Evolutionary conservation across 2,888 invertebrate species (phyloP).

Genomic region (Aethes cnicana): DNA sequence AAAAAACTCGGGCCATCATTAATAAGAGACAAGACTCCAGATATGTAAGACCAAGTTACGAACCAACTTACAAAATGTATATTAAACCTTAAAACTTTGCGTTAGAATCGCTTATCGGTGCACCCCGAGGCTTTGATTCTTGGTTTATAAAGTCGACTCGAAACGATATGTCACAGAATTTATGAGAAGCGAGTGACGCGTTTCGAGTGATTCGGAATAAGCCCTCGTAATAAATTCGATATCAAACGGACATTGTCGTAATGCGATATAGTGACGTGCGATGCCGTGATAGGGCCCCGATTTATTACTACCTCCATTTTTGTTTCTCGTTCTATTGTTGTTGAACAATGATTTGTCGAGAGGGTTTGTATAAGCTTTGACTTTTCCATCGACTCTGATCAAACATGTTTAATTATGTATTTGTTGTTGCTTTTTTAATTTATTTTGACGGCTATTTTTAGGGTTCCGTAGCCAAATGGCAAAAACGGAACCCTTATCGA

Average conservation of each 20-base stretch:
- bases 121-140: background rate
- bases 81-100: conserved; percentile 1
- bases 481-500: too few species aligned
- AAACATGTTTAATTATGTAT: too few species aligned
- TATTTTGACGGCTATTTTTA: too few species aligned
- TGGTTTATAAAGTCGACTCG: conserved; percentile 26
- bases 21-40: conserved; percentile 30
- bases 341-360: conserved; percentile 23
- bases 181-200: conserved; percentile 30
- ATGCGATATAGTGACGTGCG: conserved; percentile 32
- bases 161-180: conserved; percentile 31
- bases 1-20: conserved; percentile 30
- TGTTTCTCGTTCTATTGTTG: conserved; percentile 25
- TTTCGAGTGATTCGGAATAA: conserved; percentile 31
- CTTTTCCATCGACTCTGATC: too few species aligned
- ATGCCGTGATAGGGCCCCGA: conserved; percentile 29
- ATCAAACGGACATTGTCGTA: conserved; percentile 32
- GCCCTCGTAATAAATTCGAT: conserved; percentile 31
- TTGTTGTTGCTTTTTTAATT: too few species aligned
- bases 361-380: too few species aligned
- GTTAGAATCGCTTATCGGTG: conserved; percentile 3
- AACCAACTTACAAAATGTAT: background rate
- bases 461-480: too few species aligned
- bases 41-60: conserved; percentile 15
- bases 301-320: conserved; percentile 25